phyloP scores from a whole-genome alignment of 30 jellyfish, hydroid and myxozoan species.

The Aurelia aurita complex sp. Pacific region DNA sequence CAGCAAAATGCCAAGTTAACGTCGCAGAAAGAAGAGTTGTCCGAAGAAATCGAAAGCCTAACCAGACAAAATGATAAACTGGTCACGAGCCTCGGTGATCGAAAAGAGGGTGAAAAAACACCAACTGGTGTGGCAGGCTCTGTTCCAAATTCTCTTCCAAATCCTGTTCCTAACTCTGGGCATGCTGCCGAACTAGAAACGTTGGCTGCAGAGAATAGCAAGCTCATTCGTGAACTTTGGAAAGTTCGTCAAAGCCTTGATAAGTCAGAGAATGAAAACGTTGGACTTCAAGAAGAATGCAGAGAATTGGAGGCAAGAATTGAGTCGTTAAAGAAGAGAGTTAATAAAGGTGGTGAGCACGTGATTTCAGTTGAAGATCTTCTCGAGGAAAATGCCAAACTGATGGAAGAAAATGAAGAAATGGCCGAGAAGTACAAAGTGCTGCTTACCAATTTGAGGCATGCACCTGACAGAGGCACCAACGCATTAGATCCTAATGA shows the following conservation, averaged over 20 bases:
- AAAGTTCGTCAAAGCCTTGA: conserved; percentile 42
- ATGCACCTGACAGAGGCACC: not conserved
- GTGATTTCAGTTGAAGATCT: conserved; percentile 49
- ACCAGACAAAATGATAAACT: not conserved
- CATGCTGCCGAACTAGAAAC: not conserved
- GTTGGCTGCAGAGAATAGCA: not conserved
- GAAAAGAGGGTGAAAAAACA: not conserved
- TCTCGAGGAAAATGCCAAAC: conserved; percentile 52
- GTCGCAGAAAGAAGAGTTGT: not conserved
- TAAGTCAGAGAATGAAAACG: conserved; percentile 26
- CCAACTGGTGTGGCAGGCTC: not conserved
- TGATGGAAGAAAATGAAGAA: conserved; percentile 47
- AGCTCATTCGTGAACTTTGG: conserved; percentile 49
- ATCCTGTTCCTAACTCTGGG: not conserved
- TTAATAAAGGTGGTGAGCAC: conserved; percentile 29
- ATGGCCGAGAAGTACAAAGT: conserved; percentile 13
- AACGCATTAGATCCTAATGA: too few species aligned
- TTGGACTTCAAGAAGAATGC: conserved; percentile 18
- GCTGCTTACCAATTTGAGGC: conserved; percentile 1
- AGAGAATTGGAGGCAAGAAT: conserved; percentile 21
- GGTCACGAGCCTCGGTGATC: not conserved
- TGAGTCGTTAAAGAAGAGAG: conserved; percentile 16
- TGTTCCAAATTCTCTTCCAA: not conserved
- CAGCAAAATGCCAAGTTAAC: not conserved
- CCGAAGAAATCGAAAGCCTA: not conserved